Base-by-base conservation (phyloP, 2,888 invertebrate species). In the Cheilosia scutellata region DNA sequence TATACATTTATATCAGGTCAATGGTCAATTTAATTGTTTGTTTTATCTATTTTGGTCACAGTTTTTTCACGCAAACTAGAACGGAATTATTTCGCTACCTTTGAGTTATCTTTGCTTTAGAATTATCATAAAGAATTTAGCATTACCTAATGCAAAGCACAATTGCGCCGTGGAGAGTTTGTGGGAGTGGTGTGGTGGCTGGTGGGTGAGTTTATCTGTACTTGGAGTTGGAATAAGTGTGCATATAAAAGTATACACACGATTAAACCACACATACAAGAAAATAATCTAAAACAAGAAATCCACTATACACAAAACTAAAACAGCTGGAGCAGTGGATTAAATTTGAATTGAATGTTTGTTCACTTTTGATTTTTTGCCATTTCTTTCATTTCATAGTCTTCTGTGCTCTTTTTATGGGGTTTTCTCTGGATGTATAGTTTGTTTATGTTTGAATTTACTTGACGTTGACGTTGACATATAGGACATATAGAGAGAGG, bases 371-470 rank as follows among this genome's bases (percentile, higher is more conserved):
- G 65, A 66, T 72, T 72, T 79, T 71, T 51, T 74, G 66, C 72
- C 62, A 72, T 78, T 62, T 40, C 7, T 58, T 60, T 65, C 47
- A 2, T 20, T 66, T 66, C 33, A 40, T 57, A 58, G 9, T 31
- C 13, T 5, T 47, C 5, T 57, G 9, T 20, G 44, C 37, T 55
- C 44, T 57, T 44, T 63, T 29, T 40, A 66, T 51, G 62, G 16
- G 27, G 53, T 16, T 51, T 65, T 60, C 51, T 68, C 42, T 72
- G 27, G 29, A 25, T 37, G 44, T 60, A 20, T 20, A 53, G 77
- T 74, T 78, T 78, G 78, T 83, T 78, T 83, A 74, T 83, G 68
- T 83, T 83, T 74, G 57, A 44, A n/a, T 78, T 57, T 33, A 66
- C 72, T 74, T 78, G 72, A 47, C 80, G 70, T 74, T 78, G 72